These are phyloP conservation scores for Patiria pectinifera DNA, from an alignment of 53 echinoderm and acorn worm genomes.

Conservation along the genomic window DNA sequence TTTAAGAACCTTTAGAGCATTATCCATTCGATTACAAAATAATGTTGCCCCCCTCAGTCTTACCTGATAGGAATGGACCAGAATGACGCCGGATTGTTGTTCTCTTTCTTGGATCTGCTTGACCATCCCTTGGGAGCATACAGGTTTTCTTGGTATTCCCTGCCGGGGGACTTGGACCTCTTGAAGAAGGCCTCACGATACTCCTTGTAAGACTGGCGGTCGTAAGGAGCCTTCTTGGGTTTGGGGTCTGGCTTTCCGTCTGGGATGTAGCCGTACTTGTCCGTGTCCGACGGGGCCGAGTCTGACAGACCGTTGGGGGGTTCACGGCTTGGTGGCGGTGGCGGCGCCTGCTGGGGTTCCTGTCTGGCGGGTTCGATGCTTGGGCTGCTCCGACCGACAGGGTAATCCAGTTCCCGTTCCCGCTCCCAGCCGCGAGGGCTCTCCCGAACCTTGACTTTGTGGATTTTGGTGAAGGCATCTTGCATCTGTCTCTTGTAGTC, in stretches of 20 bases:
- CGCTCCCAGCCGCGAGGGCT: conserved; percentile 72
- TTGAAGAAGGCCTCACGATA: conserved; percentile 75
- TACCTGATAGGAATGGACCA: conserved; percentile 85
- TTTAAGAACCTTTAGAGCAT: too few species aligned
- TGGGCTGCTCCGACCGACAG: conserved; percentile 29
- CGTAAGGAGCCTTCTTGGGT: conserved; percentile 65
- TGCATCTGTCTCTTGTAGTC: conserved; percentile 58
- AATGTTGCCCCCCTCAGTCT: not conserved
- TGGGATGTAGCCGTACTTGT: conserved; percentile 69
- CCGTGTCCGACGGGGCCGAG: conserved; percentile 38
- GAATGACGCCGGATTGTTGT: conserved; percentile 63
- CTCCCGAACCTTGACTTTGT: conserved; percentile 56
- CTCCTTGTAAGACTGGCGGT: conserved; percentile 82
- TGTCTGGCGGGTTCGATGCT: not conserved
- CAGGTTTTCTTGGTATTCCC: conserved; percentile 83
- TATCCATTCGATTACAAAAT: not conserved
- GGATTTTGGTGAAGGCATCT: conserved; percentile 63
- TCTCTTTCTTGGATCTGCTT: conserved; percentile 50
- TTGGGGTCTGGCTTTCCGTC: conserved; percentile 57
- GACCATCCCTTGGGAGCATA: conserved; percentile 83
- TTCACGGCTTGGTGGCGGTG: conserved; percentile 38
- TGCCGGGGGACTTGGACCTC: conserved; percentile 87
- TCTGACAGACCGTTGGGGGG: conserved; percentile 61
- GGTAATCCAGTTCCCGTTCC: not conserved
- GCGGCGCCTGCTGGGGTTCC: conserved; percentile 31